These are phyloP conservation scores for Nyctibius grandis DNA, from an alignment of 2,797 vertebrate genomes.

Conservation along the genomic window DNA sequence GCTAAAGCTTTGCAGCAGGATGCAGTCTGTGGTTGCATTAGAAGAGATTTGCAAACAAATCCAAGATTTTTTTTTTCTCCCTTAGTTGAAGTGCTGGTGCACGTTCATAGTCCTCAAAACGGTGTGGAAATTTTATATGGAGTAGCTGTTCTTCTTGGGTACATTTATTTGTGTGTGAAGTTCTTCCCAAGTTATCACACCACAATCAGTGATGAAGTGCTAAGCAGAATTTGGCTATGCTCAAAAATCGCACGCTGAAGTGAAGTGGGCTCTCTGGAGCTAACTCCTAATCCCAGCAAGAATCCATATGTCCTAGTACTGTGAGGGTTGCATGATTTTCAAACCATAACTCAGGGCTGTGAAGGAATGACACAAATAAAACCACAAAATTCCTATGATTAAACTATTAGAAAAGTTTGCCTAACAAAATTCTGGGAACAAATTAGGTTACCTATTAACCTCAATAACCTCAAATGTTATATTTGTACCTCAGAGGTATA, in stretches of 20 bases:
- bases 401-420: neutral
- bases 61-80: neutral
- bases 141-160: neutral
- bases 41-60: neutral
- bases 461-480: neutral
- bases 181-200: neutral
- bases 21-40: constrained; percentile 12
- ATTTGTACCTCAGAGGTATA: neutral
- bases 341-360: neutral
- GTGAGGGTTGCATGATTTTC: neutral
- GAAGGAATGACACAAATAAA: neutral
- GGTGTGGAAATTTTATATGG: neutral
- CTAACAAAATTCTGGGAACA: neutral
- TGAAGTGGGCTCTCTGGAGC: neutral
- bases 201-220: constrained; percentile 9
- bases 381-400: neutral
- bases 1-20: constrained; percentile 30
- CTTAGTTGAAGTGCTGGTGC: neutral
- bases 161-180: neutral
- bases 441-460: neutral
- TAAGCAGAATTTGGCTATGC: constrained; percentile 22
- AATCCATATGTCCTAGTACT: neutral
- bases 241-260: neutral
- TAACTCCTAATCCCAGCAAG: neutral
- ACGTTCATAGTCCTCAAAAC: neutral